Evolutionary conservation across 2,888 invertebrate species (phyloP), one percentile per base, ranked within the genome.

Genomic region (Allacma fusca): DNA sequence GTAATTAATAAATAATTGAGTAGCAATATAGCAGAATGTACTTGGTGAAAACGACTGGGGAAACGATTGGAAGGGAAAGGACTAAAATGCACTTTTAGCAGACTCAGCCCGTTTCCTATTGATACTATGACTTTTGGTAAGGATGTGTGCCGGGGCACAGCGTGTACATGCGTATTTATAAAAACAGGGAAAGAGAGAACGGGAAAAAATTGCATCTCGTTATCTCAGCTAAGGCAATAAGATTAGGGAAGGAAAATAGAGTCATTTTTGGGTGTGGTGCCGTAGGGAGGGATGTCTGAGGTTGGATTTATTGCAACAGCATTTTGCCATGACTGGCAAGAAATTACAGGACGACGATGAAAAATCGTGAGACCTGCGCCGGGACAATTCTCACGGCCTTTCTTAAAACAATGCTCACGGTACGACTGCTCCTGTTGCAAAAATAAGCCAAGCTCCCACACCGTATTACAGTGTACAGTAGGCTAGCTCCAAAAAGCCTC

Each of bases 241-340:
- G 83, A 83, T 82, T 80, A 81, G 80, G 80, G 77, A 62, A 81
- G 79, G 81, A 80, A 83, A 83, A 82, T 82, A 83, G 82, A 82
- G 82, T 83, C 81, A 82, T 82, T 82, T 82, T 82, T 82, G 83
- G 83, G 83, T 82, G 83, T 83, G 83, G 82, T 82, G 78, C 80
- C 75, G 40, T 23, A 70, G 44, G 40, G 68, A 68, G 68, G 70
- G 43, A 40, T 44, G 67, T 44, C 65, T 68, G 65, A 69, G 68
- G 71, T 70, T 78, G 79, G 79, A 81, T 81, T 81, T 81, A 81
- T 81, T 81, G 80, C 80, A 76, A 81, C 79, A 81, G 79, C 79
- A 80, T 80, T 81, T 80, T 80, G 73, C 79, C 80, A 80, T 81
- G 81, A 76, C 76, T 76, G 62, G 76, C 69, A 40, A 62, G 71